A percentile compares a stretch with the other conserved stretches of the same genome.
These are phyloP conservation scores for Dryobates pubescens DNA, from an alignment of 2,797 vertebrate species.

Conservation along the genomic window DNA sequence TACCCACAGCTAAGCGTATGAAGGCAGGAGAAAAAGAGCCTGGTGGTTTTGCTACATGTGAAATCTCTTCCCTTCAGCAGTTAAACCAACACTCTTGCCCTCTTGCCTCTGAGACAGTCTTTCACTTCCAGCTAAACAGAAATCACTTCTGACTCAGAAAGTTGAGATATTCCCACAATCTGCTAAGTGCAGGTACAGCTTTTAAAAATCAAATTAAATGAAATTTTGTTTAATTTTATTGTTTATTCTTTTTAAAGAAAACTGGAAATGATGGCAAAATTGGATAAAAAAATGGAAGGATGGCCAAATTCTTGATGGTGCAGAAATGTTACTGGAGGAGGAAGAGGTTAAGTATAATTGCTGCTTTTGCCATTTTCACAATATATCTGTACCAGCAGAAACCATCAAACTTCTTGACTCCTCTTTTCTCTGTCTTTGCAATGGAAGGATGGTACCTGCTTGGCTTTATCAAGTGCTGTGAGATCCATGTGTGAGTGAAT, in stretches of 20 bases:
- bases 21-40: not conserved
- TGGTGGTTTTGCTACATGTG: not conserved
- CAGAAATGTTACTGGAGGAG: not conserved
- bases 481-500: not conserved
- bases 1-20: no score
- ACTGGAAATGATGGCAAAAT: not conserved
- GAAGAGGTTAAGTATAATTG: not conserved
- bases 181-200: accelerated
- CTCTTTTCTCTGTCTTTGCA: not conserved
- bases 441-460: not conserved
- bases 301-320: not conserved
- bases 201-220: no score
- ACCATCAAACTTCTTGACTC: not conserved
- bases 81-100: not conserved
- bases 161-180: not conserved
- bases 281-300: not conserved
- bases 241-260: not conserved
- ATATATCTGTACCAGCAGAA: not conserved
- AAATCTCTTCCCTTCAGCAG: not conserved
- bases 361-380: not conserved
- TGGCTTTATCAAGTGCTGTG: not conserved
- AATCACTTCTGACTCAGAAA: not conserved
- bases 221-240: no score
- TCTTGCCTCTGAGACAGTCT: not conserved
- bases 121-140: not conserved